A percentile compares a stretch with the other conserved stretches of the same genome.
Conservation (phyloP, 2,113 vertebrate genomes). For the Lamprotornis superbus region DNA sequence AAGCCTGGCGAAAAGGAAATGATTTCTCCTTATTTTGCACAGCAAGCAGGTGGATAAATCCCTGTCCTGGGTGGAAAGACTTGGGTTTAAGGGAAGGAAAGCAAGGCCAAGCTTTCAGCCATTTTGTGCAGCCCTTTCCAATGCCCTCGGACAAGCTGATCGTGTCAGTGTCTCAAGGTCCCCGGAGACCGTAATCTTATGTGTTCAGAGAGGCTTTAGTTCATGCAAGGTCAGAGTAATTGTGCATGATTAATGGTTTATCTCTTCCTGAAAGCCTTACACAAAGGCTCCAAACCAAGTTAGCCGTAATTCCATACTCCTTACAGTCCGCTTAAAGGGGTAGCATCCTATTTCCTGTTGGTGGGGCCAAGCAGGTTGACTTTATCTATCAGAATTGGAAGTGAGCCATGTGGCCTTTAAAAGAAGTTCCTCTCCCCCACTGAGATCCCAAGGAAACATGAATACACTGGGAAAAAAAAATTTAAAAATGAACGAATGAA, state of each 20-base stretch:
- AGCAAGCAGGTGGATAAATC: background rate
- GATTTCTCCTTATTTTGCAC: background rate
- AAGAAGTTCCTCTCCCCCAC: background rate
- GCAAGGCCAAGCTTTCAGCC: background rate
- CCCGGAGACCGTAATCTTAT: slow-evolving; percentile 48
- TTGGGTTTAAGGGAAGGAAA: background rate
- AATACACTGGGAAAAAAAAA: background rate
- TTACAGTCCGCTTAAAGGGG: slow-evolving; percentile 59
- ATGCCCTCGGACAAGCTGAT: background rate
- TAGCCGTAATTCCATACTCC: slow-evolving; percentile 63
- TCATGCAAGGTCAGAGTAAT: slow-evolving; percentile 74
- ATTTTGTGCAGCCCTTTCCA: background rate
- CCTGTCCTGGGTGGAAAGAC: background rate
- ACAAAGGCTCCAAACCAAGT: slow-evolving; percentile 68
- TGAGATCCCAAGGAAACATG: slow-evolving; percentile 3
- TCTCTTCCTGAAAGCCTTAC: slow-evolving; percentile 71
- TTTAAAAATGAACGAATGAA: background rate
- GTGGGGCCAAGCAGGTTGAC: slow-evolving; percentile 50
- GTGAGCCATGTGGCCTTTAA: slow-evolving; percentile 29
- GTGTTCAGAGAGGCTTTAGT: slow-evolving; percentile 63
- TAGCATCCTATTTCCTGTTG: slow-evolving; percentile 49
- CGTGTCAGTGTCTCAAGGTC: slow-evolving; percentile 37
- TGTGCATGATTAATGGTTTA: slow-evolving; percentile 75
- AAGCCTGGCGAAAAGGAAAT: background rate
- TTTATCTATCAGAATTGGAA: slow-evolving; percentile 56